Percentiles rank a stretch among this genome's conserved stretches.
Evolutionary conservation across 1,140 invertebrate species (phyloP).

Genomic region (Ladona fulva): DNA sequence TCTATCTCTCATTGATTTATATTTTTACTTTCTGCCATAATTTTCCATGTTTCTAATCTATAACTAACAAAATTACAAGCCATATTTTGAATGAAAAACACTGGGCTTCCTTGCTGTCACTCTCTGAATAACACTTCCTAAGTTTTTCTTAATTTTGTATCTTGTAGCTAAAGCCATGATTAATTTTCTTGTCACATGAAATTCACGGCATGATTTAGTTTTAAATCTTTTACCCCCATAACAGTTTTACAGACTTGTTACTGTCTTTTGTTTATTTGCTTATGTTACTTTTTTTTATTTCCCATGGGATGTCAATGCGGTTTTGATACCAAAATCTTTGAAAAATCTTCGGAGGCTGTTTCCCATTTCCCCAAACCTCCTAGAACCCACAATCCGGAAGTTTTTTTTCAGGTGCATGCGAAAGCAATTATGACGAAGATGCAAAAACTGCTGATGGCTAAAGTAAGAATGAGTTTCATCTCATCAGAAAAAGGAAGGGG

Average conservation of each 20-base stretch:
- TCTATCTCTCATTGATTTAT: neutral
- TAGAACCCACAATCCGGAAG: neutral
- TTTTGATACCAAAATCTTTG: neutral
- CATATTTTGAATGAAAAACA: neutral
- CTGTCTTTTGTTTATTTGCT: neutral
- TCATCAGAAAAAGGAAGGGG: neutral
- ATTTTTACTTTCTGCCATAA: neutral
- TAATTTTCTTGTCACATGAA: neutral
- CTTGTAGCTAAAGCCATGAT: neutral
- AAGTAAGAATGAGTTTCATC: neutral
- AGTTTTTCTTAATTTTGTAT: neutral
- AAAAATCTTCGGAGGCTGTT: slow-evolving; percentile 2
- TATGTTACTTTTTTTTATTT: neutral
- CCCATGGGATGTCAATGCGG: neutral
- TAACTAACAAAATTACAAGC: slow-evolving; percentile 5
- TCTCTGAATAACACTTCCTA: neutral
- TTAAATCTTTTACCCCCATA: neutral
- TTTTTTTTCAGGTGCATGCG: slow-evolving; percentile 5
- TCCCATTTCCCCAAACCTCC: neutral
- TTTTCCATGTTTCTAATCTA: neutral
- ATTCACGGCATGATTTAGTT: slow-evolving; percentile 1
- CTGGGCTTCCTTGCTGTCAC: slow-evolving; percentile 1
- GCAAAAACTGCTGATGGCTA: neutral
- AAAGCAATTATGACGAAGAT: neutral
- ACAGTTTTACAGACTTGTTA: slow-evolving; percentile 10